These are phyloP conservation scores for Oncopodura yosiiana DNA, from an alignment of 1,140 invertebrate genomes.

Conservation along the genomic window DNA sequence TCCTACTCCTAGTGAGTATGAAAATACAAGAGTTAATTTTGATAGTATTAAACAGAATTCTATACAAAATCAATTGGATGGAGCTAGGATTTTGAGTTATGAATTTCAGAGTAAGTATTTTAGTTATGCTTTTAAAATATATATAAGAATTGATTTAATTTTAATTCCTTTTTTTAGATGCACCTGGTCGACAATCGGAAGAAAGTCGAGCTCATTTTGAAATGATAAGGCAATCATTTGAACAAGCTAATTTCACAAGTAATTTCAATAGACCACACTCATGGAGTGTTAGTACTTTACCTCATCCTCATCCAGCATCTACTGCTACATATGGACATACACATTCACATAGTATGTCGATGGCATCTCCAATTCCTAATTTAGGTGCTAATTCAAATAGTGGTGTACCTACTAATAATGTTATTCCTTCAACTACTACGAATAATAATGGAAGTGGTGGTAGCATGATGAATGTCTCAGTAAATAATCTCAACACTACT, in stretches of 20 bases:
- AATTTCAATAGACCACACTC: constrained; percentile 33
- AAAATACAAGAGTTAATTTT: constrained; percentile 21
- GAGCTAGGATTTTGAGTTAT: constrained; percentile 23
- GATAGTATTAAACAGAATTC: background rate
- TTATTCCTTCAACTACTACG: constrained; percentile 1
- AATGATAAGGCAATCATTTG: constrained; percentile 35
- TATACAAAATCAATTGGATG: constrained; percentile 10
- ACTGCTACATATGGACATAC: no score
- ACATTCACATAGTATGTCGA: constrained; percentile 18
- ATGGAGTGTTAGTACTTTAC: constrained; percentile 30
- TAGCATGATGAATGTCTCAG: constrained; percentile 16
- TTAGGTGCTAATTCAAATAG: no score
- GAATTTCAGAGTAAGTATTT: no score
- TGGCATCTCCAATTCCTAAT: background rate
- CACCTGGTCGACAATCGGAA: constrained; percentile 30
- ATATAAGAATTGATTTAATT: no score
- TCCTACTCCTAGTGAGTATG: constrained; percentile 28
- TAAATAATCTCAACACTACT: constrained; percentile 10
- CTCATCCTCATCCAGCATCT: constrained; percentile 23
- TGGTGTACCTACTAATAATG: background rate
- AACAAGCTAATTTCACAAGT: constrained; percentile 17
- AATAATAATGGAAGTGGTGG: constrained; percentile 12
- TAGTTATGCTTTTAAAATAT: no score
- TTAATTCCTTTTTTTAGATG: no score
- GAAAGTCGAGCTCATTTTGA: constrained; percentile 32